These are phyloP conservation scores for Arge pagana DNA, from an alignment of 2,888 invertebrate species.

Conservation along the genomic window DNA sequence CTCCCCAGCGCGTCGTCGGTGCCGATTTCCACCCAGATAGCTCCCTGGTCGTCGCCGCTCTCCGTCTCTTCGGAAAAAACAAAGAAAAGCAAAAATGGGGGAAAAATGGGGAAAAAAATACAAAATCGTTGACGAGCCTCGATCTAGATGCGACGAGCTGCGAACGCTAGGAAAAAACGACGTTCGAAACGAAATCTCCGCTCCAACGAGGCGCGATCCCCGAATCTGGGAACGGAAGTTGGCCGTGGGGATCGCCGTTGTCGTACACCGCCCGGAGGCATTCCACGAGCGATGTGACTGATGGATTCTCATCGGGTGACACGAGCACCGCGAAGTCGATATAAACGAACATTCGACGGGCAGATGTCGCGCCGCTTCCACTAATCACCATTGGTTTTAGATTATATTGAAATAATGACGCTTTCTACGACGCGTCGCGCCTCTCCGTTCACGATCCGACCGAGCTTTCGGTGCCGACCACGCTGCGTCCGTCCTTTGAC, in stretches of 20 bases:
- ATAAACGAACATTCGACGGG: constrained; percentile 38
- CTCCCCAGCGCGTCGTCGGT: not conserved
- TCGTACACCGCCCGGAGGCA: not conserved
- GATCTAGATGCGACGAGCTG: not conserved
- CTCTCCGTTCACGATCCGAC: not conserved
- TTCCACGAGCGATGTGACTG: constrained; percentile 38
- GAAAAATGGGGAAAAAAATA: not conserved
- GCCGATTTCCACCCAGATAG: not conserved
- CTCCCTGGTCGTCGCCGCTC: not conserved
- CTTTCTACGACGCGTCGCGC: constrained; percentile 34
- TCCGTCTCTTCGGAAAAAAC: too few relatives aligned
- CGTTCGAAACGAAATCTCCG: not conserved
- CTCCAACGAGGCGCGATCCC: not conserved
- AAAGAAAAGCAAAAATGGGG: too few relatives aligned
- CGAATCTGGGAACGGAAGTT: not conserved
- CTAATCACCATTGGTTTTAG: constrained; percentile 59
- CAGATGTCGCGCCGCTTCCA: constrained; percentile 38
- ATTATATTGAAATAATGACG: constrained; percentile 58
- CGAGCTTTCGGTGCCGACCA: too few relatives aligned
- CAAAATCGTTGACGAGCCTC: not conserved
- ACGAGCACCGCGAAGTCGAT: constrained; percentile 39
- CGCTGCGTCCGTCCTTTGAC: constrained; percentile 31
- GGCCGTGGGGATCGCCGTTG: not conserved
- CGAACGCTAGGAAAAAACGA: not conserved
- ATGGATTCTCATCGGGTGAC: constrained; percentile 39